Base-by-base conservation (phyloP, 1,140 invertebrate genomes). In the Drosophila cardini region DNA sequence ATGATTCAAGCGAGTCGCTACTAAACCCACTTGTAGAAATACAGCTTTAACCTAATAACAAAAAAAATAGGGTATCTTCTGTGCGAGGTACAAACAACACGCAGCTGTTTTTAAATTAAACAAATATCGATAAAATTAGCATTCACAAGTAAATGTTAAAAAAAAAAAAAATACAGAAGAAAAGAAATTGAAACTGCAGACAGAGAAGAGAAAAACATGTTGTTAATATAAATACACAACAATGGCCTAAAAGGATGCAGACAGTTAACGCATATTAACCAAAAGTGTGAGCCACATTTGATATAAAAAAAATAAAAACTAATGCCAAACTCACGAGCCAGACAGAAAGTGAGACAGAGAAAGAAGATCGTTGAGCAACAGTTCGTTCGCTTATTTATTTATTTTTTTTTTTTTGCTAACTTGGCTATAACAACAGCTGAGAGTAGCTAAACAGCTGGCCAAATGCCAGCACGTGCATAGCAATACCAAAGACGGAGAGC, bases 81-180 rank as follows among this genome's bases (percentile, higher is more conserved):
- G 10, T 5, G 38, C 11, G 38, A 6, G 13, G 38, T 5, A 3
- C 38, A 40, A 40, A 40, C 11, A 40, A 40, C 1, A 1, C 38
- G 52, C 46, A 18, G 42, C 56, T 73, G 5, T 57, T 18, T 43
- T 53, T 57, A 46, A 63, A 55, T 65, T 46, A 34, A 48, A 53
- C 53, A 75, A 71, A 72, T 56, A 78, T 57, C 5, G 34, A 15
- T n/a, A 18, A 53, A 61, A 50, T 40, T 1, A n/a, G 57, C 34
- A 61, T 72, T 80, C 80, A 42, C 80, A 83, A 62, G 71, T 83
- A 58, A 78, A 71, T 72, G 76, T 65, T 71, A 82, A 82, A 78
- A 70, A 26, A 26, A 26, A 26, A 21, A 1, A 21, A 4, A 26
- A 26, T 26, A 26, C 4, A 4, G 2, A 26, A 26, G 21, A 26